These are phyloP conservation scores for Platalea minor DNA, from an alignment of 2,797 vertebrate genomes.

Conservation along the genomic window DNA sequence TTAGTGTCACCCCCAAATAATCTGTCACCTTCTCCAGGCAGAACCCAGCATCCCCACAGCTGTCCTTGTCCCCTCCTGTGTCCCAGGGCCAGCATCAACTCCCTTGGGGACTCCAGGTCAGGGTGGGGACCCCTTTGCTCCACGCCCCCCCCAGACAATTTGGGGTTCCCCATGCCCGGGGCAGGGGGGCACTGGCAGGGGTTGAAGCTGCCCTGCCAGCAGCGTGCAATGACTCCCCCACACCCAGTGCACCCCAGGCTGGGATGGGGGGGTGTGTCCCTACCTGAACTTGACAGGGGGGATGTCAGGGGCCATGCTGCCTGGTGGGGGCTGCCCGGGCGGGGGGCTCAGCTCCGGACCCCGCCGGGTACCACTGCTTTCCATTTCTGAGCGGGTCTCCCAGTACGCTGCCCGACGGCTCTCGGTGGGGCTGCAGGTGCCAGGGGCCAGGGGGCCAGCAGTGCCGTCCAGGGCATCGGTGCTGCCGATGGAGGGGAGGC, in stretches of 20 bases:
- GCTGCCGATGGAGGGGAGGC: conserved; percentile 22
- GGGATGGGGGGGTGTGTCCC: not conserved
- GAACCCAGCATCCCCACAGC: not conserved
- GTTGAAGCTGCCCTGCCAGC: not conserved
- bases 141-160: not conserved
- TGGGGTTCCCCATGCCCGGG: rapidly evolving
- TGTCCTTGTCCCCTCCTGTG: not conserved
- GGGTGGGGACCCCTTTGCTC: not conserved
- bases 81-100: not conserved
- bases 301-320: not conserved
- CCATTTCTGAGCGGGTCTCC: conserved; percentile 14
- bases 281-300: conserved; percentile 70
- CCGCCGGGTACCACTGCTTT: not conserved
- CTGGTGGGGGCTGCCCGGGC: not conserved
- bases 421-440: conserved; percentile 55
- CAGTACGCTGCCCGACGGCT: conserved; percentile 64
- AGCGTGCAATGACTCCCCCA: not conserved
- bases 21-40: not conserved
- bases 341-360: conserved; percentile 17
- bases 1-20: not conserved
- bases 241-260: not conserved
- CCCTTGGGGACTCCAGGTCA: not conserved
- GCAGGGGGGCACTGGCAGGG: too few relatives aligned
- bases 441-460: not conserved
- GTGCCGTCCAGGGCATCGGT: not conserved